A percentile compares a stretch with the other conserved stretches of the same genome.
phyloP scores from a whole-genome alignment of 2,797 vertebrate species.

The Trachops cirrhosus region DNA sequence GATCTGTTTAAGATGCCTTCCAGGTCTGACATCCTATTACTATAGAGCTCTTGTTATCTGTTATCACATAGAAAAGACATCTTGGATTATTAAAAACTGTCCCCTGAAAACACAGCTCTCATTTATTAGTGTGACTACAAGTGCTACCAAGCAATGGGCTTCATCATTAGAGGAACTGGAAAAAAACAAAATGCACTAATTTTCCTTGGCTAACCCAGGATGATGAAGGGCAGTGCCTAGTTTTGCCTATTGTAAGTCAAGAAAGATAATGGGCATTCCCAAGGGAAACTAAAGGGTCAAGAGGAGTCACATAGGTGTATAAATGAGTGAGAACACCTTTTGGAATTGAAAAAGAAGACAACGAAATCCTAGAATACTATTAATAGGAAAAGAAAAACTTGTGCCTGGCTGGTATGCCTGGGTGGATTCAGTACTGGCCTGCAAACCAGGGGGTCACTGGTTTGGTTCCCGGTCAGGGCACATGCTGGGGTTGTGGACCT shows the following conservation, averaged over 20 bases:
- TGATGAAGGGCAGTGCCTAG: background rate
- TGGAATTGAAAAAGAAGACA: constrained; percentile 42
- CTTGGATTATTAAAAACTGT: constrained; percentile 32
- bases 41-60: constrained; percentile 38
- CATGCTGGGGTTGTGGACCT: no score
- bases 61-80: background rate
- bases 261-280: constrained; percentile 17
- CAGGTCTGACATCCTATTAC: constrained; percentile 22
- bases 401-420: no score
- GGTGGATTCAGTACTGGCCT: no score
- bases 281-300: background rate
- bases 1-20: constrained; percentile 38
- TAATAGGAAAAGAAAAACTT: background rate
- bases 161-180: background rate
- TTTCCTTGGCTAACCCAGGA: background rate
- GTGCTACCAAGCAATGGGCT: background rate
- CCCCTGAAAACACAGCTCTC: constrained; percentile 26
- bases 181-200: constrained; percentile 12
- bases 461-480: no score
- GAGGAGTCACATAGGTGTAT: background rate
- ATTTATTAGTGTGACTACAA: constrained; percentile 45
- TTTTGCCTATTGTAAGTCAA: constrained; percentile 1
- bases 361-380: constrained; percentile 11
- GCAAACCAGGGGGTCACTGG: no score
- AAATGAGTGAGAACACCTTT: constrained; percentile 13